Evolutionary conservation across 2,797 vertebrate genomes (phyloP).

Genomic region (Spheniscus humboldti): DNA sequence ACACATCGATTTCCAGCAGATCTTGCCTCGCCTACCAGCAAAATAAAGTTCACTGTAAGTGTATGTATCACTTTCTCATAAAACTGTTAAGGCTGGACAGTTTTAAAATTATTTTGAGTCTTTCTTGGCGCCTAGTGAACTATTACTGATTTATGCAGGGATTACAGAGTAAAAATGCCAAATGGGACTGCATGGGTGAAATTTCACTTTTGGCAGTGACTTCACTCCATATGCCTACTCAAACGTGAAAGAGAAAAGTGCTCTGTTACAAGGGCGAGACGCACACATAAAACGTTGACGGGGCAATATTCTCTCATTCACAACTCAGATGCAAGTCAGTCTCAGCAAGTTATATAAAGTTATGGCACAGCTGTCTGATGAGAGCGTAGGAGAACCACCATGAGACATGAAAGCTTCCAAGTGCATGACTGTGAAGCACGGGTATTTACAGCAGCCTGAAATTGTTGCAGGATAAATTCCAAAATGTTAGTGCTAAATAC

Average conservation of each 20-base stretch:
- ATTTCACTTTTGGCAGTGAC: neutral
- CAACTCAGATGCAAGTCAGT: neutral
- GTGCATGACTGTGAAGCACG: neutral
- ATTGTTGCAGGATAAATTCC: neutral
- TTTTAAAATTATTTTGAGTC: neutral
- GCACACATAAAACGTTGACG: neutral
- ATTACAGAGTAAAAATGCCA: neutral
- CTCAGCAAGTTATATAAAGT: neutral
- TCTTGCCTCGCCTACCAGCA: neutral
- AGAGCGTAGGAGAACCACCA: no score
- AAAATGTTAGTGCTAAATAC: neutral
- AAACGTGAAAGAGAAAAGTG: neutral
- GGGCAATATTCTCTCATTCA: neutral
- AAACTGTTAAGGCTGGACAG: neutral
- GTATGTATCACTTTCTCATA: neutral
- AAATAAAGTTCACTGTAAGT: conserved; percentile 26
- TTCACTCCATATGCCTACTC: neutral
- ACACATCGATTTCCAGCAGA: conserved; percentile 9
- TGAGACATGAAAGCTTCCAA: neutral
- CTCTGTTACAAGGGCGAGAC: neutral
- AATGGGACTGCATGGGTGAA: neutral
- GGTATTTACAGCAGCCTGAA: neutral
- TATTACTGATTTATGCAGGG: neutral
- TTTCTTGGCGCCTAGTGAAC: neutral
- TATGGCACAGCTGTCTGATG: neutral